Base-by-base conservation (phyloP, 2,797 vertebrate species). In the Phalanger gymnotis region DNA sequence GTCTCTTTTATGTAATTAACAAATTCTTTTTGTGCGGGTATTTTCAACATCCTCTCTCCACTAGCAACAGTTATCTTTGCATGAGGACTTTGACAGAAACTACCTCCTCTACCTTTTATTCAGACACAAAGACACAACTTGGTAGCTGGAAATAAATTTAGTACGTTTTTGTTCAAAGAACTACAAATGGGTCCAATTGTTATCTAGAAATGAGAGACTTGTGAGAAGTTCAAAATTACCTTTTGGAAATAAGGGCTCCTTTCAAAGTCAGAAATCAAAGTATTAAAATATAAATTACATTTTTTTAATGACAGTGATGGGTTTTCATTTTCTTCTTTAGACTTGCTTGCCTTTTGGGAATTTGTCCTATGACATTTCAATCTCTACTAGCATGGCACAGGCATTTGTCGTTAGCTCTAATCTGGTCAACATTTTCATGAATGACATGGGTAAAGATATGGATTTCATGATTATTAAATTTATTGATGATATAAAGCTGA, bases 171-270 rank as follows among this genome's bases (percentile, higher is more conserved):
- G 58, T 5, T 66, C 30, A 51, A 87, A 10, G 53, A 92, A 2
- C 53, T 14, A 93, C n/a, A 94, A 66, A 61, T 87, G 54, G 31
- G 92, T 93, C 54, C 11, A 92, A 31, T 93, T 92, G 5, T 40
- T 94, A 94, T 96, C 9, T 58, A 93, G 89, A 94, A 57, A 91
- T 92, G 91, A 95, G n/a, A 95, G 91, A 95, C 81, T 40, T 81
- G 5, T 19, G 22, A 81, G 66, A 66, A 81, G 6, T 81, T 81
- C 19, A 47, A 51, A 90, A 89, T 28, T 47, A 0, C 51, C 73
- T 47, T 91, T 58, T 92, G 0, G n/a, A 95, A 97, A 90, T 54
- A 1, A 34, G 5, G 27, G 1, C 10, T 1, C 66, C 53, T 94
- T 92, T 94, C 28, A 92, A 94, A 90, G 14, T 91, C 1, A 91